Conservation (phyloP, 2,797 vertebrate species). For the Petrocephalus sullivani region DNA sequence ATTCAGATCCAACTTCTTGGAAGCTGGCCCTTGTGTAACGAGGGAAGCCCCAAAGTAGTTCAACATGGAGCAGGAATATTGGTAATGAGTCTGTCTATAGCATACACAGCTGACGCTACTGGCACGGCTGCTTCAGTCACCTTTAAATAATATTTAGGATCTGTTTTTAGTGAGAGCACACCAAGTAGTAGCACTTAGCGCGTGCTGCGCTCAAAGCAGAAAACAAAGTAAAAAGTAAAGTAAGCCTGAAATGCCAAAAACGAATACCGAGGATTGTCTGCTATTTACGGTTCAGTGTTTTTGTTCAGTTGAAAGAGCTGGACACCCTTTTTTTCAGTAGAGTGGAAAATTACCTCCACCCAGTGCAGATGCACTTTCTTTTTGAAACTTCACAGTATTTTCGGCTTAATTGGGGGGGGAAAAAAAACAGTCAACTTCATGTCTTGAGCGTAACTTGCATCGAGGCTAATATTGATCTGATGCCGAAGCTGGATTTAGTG, state of each 20-base stretch:
- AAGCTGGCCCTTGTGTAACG: not conserved
- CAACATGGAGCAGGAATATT: not conserved
- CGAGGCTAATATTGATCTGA: not conserved
- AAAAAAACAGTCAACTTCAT: not conserved
- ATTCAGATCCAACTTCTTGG: not conserved
- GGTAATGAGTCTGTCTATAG: too few relatives aligned
- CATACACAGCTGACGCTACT: not conserved
- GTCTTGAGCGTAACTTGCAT: not conserved
- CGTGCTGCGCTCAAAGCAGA: not conserved
- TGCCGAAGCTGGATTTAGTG: not conserved
- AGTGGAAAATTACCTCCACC: not conserved
- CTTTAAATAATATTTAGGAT: not conserved
- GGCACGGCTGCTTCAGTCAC: not conserved
- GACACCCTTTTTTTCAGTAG: not conserved
- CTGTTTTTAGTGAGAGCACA: not conserved
- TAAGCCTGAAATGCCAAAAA: not conserved
- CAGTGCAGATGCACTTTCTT: not conserved
- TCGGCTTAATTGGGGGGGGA: not conserved
- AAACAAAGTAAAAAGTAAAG: not conserved
- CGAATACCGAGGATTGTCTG: not conserved
- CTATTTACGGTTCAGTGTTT: not conserved
- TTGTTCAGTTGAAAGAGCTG: not conserved
- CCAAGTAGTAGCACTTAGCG: not conserved
- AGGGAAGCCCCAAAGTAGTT: not conserved
- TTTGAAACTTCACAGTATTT: not conserved